A percentile compares a stretch with the other conserved stretches of the same genome.
These are phyloP conservation scores for Monopterus albus DNA, from an alignment of 2,113 vertebrate species.

Conservation along the genomic window DNA sequence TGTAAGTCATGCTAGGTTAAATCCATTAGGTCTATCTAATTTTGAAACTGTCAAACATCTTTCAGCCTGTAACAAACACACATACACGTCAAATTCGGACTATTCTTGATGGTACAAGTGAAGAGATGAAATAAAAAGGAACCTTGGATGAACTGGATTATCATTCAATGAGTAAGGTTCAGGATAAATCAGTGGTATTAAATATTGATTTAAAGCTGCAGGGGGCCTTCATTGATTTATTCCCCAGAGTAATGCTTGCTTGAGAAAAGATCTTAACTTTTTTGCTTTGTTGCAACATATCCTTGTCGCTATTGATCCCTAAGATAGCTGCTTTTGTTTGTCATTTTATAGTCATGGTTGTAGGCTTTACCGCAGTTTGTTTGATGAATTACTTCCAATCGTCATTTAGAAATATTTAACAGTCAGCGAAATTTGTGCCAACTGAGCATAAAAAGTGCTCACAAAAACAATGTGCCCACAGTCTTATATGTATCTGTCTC, in stretches of 20 bases:
- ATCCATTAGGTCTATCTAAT: too few species aligned
- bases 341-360: conserved; percentile 48
- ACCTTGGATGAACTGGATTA: conserved; percentile 13
- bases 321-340: conserved; percentile 55
- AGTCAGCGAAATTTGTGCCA: conserved; percentile 64
- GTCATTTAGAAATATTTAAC: conserved; percentile 72
- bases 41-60: background rate
- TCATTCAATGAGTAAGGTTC: conserved; percentile 29
- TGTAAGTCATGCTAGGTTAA: too few species aligned
- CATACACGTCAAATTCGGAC: background rate
- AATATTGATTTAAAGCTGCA: conserved; percentile 62
- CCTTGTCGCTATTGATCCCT: conserved; percentile 55
- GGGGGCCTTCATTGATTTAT: conserved; percentile 52
- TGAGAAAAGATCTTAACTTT: conserved; percentile 52
- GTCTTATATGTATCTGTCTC: conserved; percentile 9
- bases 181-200: conserved; percentile 49
- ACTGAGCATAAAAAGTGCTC: conserved; percentile 58
- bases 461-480: too few species aligned
- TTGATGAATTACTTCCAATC: conserved; percentile 65
- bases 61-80: background rate
- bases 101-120: conserved; percentile 16
- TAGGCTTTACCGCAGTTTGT: conserved; percentile 38
- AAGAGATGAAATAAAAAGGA: conserved; percentile 14
- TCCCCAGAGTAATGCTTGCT: conserved; percentile 18
- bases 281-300: conserved; percentile 43